A percentile compares a stretch with the other conserved stretches of the same genome.
Evolutionary conservation across 2,888 invertebrate species (phyloP).

Genomic region (Phortica okadai): DNA sequence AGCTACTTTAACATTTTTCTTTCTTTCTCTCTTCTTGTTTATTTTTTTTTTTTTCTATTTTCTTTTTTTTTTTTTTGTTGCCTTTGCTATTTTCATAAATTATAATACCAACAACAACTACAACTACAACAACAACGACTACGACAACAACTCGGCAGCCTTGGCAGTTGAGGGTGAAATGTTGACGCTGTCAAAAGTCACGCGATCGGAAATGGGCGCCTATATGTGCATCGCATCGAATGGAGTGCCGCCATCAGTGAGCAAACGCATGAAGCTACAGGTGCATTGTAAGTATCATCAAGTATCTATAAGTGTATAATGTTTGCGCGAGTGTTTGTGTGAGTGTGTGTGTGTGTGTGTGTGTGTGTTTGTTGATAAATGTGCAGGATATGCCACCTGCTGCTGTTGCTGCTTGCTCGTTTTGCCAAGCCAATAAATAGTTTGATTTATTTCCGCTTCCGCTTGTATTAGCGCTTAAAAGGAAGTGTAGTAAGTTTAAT

Average conservation of each 20-base stretch:
- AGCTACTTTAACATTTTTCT: too few relatives aligned
- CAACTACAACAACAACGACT: conserved; percentile 31
- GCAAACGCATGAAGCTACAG: conserved; percentile 93
- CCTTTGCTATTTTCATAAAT: conserved; percentile 11
- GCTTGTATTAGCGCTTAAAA: conserved; percentile 48
- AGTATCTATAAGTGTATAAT: neutral
- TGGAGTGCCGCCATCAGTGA: conserved; percentile 91
- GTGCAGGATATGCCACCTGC: conserved; percentile 19
- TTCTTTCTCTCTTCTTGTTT: neutral
- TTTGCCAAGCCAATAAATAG: conserved; percentile 52
- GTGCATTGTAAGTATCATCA: conserved; percentile 88
- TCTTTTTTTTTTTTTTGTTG: conserved; percentile 42
- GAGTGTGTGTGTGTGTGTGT: conserved; percentile 25
- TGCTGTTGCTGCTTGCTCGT: neutral
- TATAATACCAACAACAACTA: conserved; percentile 30
- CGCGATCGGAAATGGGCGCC: conserved; percentile 92
- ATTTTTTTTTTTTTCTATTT: neutral
- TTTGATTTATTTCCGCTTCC: conserved; percentile 59
- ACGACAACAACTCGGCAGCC: conserved; percentile 77
- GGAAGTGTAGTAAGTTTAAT: conserved; percentile 11
- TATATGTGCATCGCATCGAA: conserved; percentile 93
- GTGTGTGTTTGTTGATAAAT: conserved; percentile 40
- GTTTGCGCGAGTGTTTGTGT: conserved; percentile 3
- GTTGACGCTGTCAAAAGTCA: conserved; percentile 89
- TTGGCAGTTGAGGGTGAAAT: conserved; percentile 86